Base-by-base conservation (phyloP, 1,140 invertebrate species). In the Oppia nitens region DNA sequence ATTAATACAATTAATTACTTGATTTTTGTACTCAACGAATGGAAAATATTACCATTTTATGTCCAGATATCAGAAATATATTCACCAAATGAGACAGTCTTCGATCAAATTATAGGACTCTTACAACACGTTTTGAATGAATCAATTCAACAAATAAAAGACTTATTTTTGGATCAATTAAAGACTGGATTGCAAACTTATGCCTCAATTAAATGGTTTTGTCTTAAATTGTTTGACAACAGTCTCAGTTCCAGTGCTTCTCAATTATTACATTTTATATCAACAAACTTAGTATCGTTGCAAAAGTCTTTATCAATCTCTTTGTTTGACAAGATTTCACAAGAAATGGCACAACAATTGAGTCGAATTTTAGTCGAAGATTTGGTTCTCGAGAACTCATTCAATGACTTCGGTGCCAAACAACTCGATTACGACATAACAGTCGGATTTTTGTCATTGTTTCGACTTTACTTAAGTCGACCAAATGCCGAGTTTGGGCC, bases 1-100 rank as follows among this genome's bases (percentile, higher is more conserved):
- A 74, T 93, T 9, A 95, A 95, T 72, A 84, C 86, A 0, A 74
- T 87, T 3, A 79, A 86, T 66, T 87, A 91, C 68, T 76, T 92
- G 3, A 74, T 79, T 9, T 79, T 78, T 63, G 83, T 90, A 29
- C 70, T 94, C 3, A 71, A 81, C 49, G 86, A 94, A 65, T 94
- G 90, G 89, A 84, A 84, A 26, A 79, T 85, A 2, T 50, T 32
- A 11, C 55, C 25, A 24, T 24, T 53, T 47, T 59, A 29, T 29
- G 9, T 20, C 17, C 26, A 57, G 11, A 53, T 52, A 6, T 52
- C 54, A 53, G 56, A 49, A 60, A 50, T 48, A 45, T 40, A 21
- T n/a, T 2, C 28, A 21, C n/a, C 40, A 17, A 17, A 49, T 60
- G 24, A 47, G 47, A 23, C 47, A 29, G 26, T 51, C 17, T 61